These are phyloP conservation scores for Agrotis puta DNA, from an alignment of 2,888 invertebrate genomes.

Conservation along the genomic window DNA sequence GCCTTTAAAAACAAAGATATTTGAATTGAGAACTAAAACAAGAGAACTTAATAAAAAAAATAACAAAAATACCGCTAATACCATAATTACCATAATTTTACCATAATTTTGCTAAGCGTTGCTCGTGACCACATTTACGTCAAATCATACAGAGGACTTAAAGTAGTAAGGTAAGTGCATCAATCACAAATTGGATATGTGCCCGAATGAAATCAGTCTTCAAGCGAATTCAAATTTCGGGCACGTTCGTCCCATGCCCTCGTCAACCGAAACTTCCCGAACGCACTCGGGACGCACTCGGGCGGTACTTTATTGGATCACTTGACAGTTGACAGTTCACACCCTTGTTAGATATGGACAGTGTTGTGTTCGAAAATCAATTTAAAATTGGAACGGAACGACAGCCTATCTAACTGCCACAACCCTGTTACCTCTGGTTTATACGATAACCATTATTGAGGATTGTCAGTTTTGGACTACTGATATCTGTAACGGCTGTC, in stretches of 20 bases:
- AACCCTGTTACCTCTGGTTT: too few relatives aligned
- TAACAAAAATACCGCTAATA: too few relatives aligned
- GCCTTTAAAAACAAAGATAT: too few relatives aligned
- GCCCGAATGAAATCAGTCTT: conserved; percentile 68
- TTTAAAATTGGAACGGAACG: conserved; percentile 4
- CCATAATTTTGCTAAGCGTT: too few relatives aligned
- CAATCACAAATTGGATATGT: conserved; percentile 59
- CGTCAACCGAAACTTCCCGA: conserved; percentile 65
- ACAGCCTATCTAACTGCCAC: too few relatives aligned
- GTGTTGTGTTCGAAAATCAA: conserved; percentile 17
- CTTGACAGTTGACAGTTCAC: conserved; percentile 71
- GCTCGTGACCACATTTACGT: not conserved
- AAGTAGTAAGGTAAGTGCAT: conserved; percentile 41
- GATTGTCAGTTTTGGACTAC: too few relatives aligned
- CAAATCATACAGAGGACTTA: conserved; percentile 5
- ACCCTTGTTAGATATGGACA: conserved; percentile 24
- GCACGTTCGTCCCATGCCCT: conserved; percentile 70
- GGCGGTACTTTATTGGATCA: conserved; percentile 69
- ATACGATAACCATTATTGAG: too few relatives aligned
- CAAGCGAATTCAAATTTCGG: conserved; percentile 72
- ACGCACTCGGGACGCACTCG: conserved; percentile 63
- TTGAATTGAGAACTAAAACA: too few relatives aligned
- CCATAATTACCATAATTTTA: too few relatives aligned
- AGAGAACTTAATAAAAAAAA: too few relatives aligned
- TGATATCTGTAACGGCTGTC: too few relatives aligned